Evolutionary conservation across 2,113 vertebrate species (phyloP), one percentile per base, ranked within the genome.

Genomic region (Oxyruncus cristatus): DNA sequence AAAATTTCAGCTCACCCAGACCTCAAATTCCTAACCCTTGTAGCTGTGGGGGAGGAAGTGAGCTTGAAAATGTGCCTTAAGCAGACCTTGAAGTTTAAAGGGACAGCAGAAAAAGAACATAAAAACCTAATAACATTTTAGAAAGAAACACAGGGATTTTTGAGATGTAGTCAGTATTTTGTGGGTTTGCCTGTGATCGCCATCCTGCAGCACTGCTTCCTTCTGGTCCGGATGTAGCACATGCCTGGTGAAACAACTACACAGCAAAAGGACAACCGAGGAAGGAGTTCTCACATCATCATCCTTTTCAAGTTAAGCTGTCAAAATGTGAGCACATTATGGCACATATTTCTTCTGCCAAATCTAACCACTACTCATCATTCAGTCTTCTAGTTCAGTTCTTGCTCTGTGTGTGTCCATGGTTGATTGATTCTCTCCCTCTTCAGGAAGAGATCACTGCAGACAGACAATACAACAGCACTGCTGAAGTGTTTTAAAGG

Each of bases 1-100:
- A 92, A 83, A 65, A 62, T 19, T 77, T 65, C 80, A 95, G 52
- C 49, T 75, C 61, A 12, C 21, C 78, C n/a, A 33, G 65, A 86
- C 55, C 39, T 63, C 35, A 30, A 50, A 83, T 67, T 84, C 80
- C 73, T 32, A 71, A 18, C 30, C 35, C 37, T 41, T 50, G 12
- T 13, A 67, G 33, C 8, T 81, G 23, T 26, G 30, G 70, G 47
- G 61, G 52, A 82, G 27, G 52, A 87, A 55, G 6, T 5, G 6
- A 74, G 26, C 59, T 77, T 92, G 49, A 66, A 92, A 94, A 47
- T 3, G 14, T 21, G 41, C 50, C 49, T 66, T 26, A 33, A 67
- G 50, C 5, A 13, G 50, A 89, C 18, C 37, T 46, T 73, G n/a
- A 76, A 50, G 91, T 66, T 56, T 73, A 70, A 87, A 89, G 46